Base-by-base conservation (phyloP, 2,888 invertebrate species). In the Girardia tigrina region DNA sequence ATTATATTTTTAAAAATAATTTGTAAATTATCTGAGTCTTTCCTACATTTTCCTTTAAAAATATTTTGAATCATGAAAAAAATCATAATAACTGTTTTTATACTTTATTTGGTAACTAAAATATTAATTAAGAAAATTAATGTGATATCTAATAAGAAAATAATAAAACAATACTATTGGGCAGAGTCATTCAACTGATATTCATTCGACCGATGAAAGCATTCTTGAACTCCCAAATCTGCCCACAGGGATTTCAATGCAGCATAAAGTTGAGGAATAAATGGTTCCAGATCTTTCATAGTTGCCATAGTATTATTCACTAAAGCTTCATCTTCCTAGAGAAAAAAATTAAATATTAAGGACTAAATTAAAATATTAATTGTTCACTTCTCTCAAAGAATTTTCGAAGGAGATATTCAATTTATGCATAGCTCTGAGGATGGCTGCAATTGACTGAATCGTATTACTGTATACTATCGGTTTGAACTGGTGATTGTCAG, bases 401-500 rank as follows among this genome's bases (percentile, higher is more conserved):
- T 36, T 36, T 36, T 36, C 36, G 16, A 12, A 36, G 16, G 36
- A 36, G 86, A 98, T 94, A 86, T 92, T 36, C 36, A 36, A 36
- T 36, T 36, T 36, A 36, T 36, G 36, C 36, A 36, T 36, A 36
- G 36, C 36, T 92, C 84, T 89, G 85, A 98, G 89, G 87, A 98
- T 98, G 86, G 98, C 97, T 84, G 97, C 97, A 87, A 98, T 89
- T 81, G 97, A 98, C 88, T 98, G 98, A 86, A 98, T 95, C 84
- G 98, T 98, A 89, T 98, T 98, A 88, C 94, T 95, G 89, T 98
- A 98, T 80, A 98, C 97, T 85, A 98, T 97, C 80, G 97, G 97
- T 88, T 95, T 91, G 88, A 95, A 98, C 88, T 98, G 98, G 88
- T 97, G 97, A 88, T 97, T 98, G 88, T 98, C 98, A 88, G 98